phyloP scores from a whole-genome alignment of 2,113 vertebrate genomes.

The Dipodomys spectabilis region DNA sequence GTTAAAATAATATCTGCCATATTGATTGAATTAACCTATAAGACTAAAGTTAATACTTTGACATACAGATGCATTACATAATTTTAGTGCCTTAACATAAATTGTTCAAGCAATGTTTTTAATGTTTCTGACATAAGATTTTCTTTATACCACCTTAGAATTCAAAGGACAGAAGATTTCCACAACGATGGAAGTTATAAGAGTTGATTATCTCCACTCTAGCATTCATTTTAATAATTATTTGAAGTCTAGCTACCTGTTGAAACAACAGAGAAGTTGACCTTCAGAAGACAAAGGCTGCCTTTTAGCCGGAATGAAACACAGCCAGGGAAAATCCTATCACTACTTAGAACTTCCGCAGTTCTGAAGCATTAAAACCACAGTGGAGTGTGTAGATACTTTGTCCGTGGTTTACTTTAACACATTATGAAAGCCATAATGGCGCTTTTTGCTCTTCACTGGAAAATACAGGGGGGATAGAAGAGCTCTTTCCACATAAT shows the following conservation, averaged over 20 bases:
- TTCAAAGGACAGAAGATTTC: slow-evolving; percentile 10
- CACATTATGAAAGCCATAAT: background rate
- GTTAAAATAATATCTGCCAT: background rate
- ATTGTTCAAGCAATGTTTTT: slow-evolving; percentile 41
- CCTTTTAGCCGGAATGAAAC: slow-evolving; percentile 3
- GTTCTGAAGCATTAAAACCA: slow-evolving; percentile 16
- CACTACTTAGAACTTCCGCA: background rate
- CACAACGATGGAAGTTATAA: background rate
- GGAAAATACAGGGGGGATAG: background rate
- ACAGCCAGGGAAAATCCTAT: background rate
- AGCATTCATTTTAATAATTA: slow-evolving; percentile 23
- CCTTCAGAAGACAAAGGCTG: background rate
- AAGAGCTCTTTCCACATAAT: background rate
- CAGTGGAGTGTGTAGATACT: background rate
- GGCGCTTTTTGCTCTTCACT: background rate
- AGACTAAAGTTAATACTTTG: slow-evolving; percentile 11
- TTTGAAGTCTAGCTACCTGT: slow-evolving; percentile 33
- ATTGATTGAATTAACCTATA: slow-evolving; percentile 39
- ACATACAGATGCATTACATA: background rate
- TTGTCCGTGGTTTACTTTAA: slow-evolving; percentile 10
- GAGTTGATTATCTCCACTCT: slow-evolving; percentile 8
- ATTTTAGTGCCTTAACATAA: slow-evolving; percentile 55
- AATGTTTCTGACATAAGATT: slow-evolving; percentile 18
- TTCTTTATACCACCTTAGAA: slow-evolving; percentile 25
- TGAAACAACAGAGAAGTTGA: background rate